A percentile compares a stretch with the other conserved stretches of the same genome.
These are phyloP conservation scores for Periophthalmus magnuspinnatus DNA, from an alignment of 2,797 vertebrate genomes.

Conservation along the genomic window DNA sequence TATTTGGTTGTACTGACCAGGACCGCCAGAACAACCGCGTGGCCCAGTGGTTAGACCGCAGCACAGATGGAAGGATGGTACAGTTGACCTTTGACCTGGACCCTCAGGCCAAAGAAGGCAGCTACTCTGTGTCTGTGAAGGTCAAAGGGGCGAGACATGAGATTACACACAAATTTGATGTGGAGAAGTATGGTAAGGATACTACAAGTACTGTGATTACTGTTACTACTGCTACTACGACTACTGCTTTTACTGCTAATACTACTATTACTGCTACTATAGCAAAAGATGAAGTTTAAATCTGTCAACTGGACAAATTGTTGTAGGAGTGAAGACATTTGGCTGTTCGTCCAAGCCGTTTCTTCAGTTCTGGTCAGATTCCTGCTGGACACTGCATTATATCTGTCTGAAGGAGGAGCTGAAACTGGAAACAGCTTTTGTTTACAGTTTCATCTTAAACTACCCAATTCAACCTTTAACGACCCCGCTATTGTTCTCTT, in stretches of 20 bases:
- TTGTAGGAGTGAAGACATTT: no score
- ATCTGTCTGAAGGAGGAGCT: no score
- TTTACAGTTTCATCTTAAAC: no score
- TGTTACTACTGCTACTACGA: no score
- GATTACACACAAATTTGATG: not conserved
- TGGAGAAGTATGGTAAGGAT: constrained; percentile 6
- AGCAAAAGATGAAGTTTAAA: no score
- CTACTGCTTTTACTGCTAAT: not conserved
- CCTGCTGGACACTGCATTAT: no score
- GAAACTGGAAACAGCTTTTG: no score
- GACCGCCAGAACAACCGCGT: not conserved
- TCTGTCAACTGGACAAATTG: no score
- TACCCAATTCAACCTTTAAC: no score
- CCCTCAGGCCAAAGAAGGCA: not conserved
- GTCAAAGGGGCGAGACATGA: not conserved
- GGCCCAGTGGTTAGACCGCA: not conserved
- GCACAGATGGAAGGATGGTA: not conserved
- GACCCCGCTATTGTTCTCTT: no score
- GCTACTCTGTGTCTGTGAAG: not conserved
- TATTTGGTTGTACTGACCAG: not conserved
- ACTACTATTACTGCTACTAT: not conserved
- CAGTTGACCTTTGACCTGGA: constrained; percentile 5
- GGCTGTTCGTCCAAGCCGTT: no score
- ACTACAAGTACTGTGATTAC: not conserved
- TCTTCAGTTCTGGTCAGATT: no score